Evolutionary conservation across 1,140 invertebrate genomes (phyloP).

Genomic region (Stenopsyche tienmushanensis): DNA sequence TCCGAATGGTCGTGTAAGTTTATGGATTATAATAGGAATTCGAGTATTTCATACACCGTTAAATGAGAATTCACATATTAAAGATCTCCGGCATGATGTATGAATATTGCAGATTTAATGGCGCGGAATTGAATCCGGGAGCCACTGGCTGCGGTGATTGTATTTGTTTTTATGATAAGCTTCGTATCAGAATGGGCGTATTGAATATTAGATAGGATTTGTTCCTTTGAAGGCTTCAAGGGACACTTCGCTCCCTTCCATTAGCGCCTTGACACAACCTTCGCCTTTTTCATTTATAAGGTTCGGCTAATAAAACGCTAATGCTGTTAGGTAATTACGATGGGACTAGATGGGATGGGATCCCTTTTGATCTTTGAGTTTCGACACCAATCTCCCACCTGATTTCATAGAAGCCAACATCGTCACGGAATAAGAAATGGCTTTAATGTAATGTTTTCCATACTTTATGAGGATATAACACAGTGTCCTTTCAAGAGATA

Average conservation of each 20-base stretch:
- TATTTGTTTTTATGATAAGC: slow-evolving; percentile 7
- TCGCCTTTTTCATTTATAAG: slow-evolving; percentile 32
- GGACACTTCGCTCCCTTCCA: slow-evolving; percentile 23
- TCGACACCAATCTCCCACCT: slow-evolving; percentile 26
- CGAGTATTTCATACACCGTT: no score
- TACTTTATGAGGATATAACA: slow-evolving; percentile 16
- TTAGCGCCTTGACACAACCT: slow-evolving; percentile 22
- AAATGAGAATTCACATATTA: no score
- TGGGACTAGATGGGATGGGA: not conserved
- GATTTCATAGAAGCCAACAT: slow-evolving; percentile 15
- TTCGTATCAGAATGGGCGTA: slow-evolving; percentile 11
- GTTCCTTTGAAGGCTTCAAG: slow-evolving; percentile 17
- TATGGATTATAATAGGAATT: no score
- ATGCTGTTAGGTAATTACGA: slow-evolving; percentile 30
- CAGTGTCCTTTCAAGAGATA: no score
- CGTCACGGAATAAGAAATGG: slow-evolving; percentile 21
- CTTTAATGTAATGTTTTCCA: slow-evolving; percentile 26
- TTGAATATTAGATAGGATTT: slow-evolving; percentile 31
- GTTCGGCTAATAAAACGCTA: slow-evolving; percentile 31
- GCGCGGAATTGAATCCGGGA: no score
- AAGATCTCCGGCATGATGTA: no score
- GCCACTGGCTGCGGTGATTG: no score
- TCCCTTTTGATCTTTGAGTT: slow-evolving; percentile 21
- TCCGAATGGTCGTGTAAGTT: no score
- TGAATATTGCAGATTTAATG: no score